Conservation (phyloP, 2,888 invertebrate species). For the Agrilus mali region DNA sequence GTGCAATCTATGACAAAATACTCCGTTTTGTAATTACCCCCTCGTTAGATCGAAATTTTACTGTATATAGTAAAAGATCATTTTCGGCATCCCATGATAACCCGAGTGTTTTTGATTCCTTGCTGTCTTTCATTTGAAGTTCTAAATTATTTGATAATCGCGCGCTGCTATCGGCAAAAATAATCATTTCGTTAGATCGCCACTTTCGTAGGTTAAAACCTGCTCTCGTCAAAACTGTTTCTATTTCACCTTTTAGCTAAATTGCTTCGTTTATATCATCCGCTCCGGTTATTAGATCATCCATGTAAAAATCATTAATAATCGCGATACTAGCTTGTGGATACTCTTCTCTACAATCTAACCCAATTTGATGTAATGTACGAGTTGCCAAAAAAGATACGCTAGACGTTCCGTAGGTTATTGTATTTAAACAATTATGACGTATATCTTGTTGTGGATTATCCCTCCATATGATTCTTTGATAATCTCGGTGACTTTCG, state of each 20-base stretch:
- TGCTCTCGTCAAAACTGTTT: neutral
- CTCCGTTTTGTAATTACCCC: too few relatives aligned
- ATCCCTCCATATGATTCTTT: slow-evolving; percentile 2
- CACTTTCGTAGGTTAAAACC: slow-evolving; percentile 9
- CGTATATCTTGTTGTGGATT: neutral
- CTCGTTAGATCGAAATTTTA: too few relatives aligned
- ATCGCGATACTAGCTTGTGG: slow-evolving; percentile 7
- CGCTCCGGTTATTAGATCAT: slow-evolving; percentile 4
- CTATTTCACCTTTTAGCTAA: neutral
- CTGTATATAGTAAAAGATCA: slow-evolving; percentile 6
- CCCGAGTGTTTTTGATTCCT: slow-evolving; percentile 5
- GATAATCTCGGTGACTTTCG: neutral
- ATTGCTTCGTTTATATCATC: neutral
- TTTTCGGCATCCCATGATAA: slow-evolving; percentile 4
- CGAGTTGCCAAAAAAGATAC: too few relatives aligned
- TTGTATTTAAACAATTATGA: too few relatives aligned
- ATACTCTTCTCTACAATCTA: slow-evolving; percentile 1
- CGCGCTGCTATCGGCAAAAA: slow-evolving; percentile 1
- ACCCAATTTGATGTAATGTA: too few relatives aligned
- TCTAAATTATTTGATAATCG: neutral
- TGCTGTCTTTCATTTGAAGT: neutral
- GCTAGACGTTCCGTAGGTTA: slow-evolving; percentile 9
- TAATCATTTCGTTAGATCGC: slow-evolving; percentile 2
- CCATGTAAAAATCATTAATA: too few relatives aligned
- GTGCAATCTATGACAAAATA: too few relatives aligned